phyloP scores from a whole-genome alignment of 2,113 vertebrate genomes.

The Stigmatopora nigra region DNA sequence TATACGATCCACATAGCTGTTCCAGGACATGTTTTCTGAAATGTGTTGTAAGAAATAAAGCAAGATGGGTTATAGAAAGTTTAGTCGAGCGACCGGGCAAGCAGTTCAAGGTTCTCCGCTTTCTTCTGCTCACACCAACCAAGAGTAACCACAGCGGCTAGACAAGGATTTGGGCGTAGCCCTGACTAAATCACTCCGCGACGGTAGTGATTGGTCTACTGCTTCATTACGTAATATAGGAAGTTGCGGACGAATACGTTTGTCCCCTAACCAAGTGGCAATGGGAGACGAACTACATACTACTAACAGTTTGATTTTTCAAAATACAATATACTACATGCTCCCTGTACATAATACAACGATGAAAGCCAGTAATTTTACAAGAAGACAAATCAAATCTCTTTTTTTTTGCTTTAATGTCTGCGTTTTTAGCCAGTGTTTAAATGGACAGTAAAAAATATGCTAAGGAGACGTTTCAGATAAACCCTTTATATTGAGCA shows the following conservation, averaged over 20 bases:
- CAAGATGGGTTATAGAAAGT: conserved; percentile 11
- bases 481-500: no score
- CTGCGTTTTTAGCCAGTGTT: no score
- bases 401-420: no score
- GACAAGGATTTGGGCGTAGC: conserved; percentile 70
- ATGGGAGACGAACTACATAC: not conserved
- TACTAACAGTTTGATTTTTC: not conserved
- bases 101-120: conserved; percentile 57
- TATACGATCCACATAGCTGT: conserved; percentile 92
- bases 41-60: conserved; percentile 54
- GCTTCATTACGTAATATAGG: conserved; percentile 24
- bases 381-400: no score
- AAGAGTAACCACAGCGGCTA: conserved; percentile 57
- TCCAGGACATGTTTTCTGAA: conserved; percentile 79
- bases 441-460: no score
- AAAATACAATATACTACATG: no score
- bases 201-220: conserved; percentile 45
- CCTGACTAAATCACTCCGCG: conserved; percentile 68
- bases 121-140: conserved; percentile 63
- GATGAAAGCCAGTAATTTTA: no score
- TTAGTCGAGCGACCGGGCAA: conserved; percentile 33
- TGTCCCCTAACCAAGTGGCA: no score
- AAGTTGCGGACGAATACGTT: conserved; percentile 58
- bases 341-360: no score
- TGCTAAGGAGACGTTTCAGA: no score